Percentiles rank a stretch among this genome's conserved stretches.
Conservation (phyloP, 1,140 invertebrate genomes). For the Helicoverpa zea region DNA sequence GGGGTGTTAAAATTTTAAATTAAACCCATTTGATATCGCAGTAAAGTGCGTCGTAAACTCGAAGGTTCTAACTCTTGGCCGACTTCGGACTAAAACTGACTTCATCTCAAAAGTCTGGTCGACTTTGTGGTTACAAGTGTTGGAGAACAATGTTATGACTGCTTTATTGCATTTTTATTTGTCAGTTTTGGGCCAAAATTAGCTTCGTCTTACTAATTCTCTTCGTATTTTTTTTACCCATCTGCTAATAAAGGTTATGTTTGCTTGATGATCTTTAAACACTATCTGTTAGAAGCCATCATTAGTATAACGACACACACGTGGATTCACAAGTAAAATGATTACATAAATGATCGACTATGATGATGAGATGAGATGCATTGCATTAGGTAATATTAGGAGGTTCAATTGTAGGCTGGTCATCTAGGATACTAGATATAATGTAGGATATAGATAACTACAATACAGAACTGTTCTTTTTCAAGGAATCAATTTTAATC, state of each 20-base stretch:
- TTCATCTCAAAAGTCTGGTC: slow-evolving; percentile 14
- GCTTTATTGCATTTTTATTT: slow-evolving; percentile 25
- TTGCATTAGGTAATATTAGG: too few species aligned
- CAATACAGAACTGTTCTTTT: too few species aligned
- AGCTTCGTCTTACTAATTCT: background rate
- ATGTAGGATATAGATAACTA: too few species aligned
- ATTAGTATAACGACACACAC: too few species aligned
- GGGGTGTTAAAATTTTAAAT: slow-evolving; percentile 54
- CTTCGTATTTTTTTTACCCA: too few species aligned
- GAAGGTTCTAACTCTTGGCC: slow-evolving; percentile 40
- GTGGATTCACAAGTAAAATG: too few species aligned
- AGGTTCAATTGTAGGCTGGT: too few species aligned
- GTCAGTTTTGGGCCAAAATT: background rate
- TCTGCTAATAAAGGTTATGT: background rate
- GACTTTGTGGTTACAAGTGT: slow-evolving; percentile 22
- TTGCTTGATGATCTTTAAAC: background rate
- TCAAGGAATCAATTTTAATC: too few species aligned
- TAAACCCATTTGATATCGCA: slow-evolving; percentile 53
- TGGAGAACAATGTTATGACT: background rate
- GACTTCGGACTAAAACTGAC: slow-evolving; percentile 35
- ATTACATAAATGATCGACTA: too few species aligned
- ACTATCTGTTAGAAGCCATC: too few species aligned
- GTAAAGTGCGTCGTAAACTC: slow-evolving; percentile 51
- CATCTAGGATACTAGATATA: too few species aligned
- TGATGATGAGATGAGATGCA: too few species aligned